Evolutionary conservation across 2,888 invertebrate genomes (phyloP).

Genomic region (Mythimna albipuncta): DNA sequence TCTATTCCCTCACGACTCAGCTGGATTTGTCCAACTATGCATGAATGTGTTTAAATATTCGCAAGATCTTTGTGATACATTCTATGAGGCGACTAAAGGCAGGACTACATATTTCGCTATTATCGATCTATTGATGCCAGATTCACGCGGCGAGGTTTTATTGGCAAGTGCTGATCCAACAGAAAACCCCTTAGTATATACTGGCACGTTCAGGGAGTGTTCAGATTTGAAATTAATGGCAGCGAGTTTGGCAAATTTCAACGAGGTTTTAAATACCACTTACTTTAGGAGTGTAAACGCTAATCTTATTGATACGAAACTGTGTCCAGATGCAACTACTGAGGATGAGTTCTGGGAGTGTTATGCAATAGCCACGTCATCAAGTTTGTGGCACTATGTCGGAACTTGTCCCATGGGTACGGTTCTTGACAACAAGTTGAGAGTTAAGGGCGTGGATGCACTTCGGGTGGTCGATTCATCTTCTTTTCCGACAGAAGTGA

Average conservation of each 20-base stretch:
- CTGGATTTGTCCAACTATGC: constrained; percentile 60
- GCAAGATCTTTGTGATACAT: constrained; percentile 60
- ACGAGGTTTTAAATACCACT: constrained; percentile 61
- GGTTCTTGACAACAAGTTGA: constrained; percentile 51
- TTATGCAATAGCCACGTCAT: constrained; percentile 48
- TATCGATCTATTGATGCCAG: constrained; percentile 21
- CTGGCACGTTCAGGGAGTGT: constrained; percentile 21
- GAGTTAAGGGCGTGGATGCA: constrained; percentile 40
- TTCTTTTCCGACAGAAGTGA: constrained; percentile 42
- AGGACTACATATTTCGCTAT: constrained; percentile 7
- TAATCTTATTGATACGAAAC: constrained; percentile 54
- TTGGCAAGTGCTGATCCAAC: constrained; percentile 41
- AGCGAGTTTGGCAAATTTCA: constrained; percentile 62
- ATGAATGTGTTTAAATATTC: constrained; percentile 58
- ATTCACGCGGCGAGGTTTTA: constrained; percentile 57
- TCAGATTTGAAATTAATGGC: constrained; percentile 64
- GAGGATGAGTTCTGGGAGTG: constrained; percentile 58
- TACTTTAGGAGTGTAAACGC: constrained; percentile 63
- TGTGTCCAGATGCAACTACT: constrained; percentile 51
- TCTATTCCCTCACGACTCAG: constrained; percentile 51
- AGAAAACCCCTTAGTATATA: constrained; percentile 50
- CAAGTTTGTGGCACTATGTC: constrained; percentile 61
- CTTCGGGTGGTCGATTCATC: constrained; percentile 61
- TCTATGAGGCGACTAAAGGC: constrained; percentile 41
- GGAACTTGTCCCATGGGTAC: constrained; percentile 60